phyloP scores from a whole-genome alignment of 2,888 invertebrate genomes.

The Drosophila bunnanda region DNA sequence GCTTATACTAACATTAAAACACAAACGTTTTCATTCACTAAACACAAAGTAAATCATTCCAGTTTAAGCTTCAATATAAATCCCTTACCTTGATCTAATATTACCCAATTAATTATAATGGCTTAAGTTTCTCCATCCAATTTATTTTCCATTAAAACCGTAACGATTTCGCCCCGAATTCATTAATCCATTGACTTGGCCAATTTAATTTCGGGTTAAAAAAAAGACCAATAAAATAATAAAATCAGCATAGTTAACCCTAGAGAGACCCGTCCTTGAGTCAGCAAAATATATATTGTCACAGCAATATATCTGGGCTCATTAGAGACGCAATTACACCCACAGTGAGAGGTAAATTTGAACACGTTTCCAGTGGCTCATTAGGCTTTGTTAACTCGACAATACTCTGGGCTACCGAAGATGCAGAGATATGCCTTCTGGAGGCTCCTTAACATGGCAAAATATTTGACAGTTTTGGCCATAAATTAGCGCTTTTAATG shows the following conservation, averaged over 20 bases:
- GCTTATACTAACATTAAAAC: not conserved
- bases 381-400: conserved; percentile 67
- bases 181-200: conserved; percentile 8
- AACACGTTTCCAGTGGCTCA: conserved; percentile 49
- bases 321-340: conserved; percentile 41
- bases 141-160: conserved; percentile 28
- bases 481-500: conserved; percentile 55
- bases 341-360: conserved; percentile 22
- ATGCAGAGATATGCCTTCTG: conserved; percentile 14
- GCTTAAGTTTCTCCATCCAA: conserved; percentile 20
- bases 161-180: conserved; percentile 31
- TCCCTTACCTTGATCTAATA: conserved; percentile 8
- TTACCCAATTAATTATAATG: conserved; percentile 6
- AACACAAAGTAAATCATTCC: conserved; percentile 17
- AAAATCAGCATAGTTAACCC: conserved; percentile 26
- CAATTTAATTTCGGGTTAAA: not conserved
- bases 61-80: not conserved
- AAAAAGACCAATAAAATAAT: not conserved
- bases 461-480: conserved; percentile 33
- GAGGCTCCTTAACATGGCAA: not conserved
- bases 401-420: conserved; percentile 48
- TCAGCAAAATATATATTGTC: conserved; percentile 15
- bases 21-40: conserved; percentile 10
- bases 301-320: conserved; percentile 17
- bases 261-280: conserved; percentile 29